Evolutionary conservation across 2,888 invertebrate genomes (phyloP), one percentile per base, ranked within the genome.

Genomic region (Ctena decussata): DNA sequence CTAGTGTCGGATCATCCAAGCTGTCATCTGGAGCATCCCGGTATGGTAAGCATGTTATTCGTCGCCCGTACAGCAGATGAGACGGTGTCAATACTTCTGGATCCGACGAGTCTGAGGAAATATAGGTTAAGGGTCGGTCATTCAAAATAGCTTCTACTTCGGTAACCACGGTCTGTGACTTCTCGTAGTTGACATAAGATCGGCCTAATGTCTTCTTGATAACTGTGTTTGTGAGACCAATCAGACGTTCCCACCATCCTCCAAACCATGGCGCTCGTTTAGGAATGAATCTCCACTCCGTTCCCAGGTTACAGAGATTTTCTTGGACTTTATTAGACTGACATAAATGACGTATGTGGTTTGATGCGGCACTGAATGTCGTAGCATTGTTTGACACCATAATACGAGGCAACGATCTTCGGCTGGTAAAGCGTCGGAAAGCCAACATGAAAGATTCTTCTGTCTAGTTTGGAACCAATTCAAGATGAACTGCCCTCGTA

Each of bases 261-360:
- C 72, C 72, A 44, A 27, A 72, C 72, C 41, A 72, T 6, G 39
- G 72, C 15, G 72, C 72, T 44, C 72, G n/a, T n/a, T n/a, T n/a
- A n/a, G n/a, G n/a, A n/a, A n/a, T n/a, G n/a, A n/a, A n/a, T 44
- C 72, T 24, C n/a, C 41, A n/a, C n/a, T n/a, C n/a, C n/a, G n/a
- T n/a, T n/a, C n/a, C n/a, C n/a, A n/a, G n/a, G n/a, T n/a, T n/a
- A n/a, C n/a, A n/a, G n/a, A n/a, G n/a, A n/a, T n/a, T n/a, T n/a
- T n/a, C n/a, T n/a, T n/a, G n/a, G n/a, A n/a, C n/a, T n/a, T n/a
- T n/a, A n/a, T n/a, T n/a, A n/a, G n/a, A n/a, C n/a, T n/a, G n/a
- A n/a, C n/a, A n/a, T n/a, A n/a, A n/a, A n/a, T n/a, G n/a, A n/a
- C n/a, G n/a, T n/a, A n/a, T n/a, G n/a, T n/a, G n/a, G n/a, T n/a